Conservation (phyloP, 2,113 vertebrate genomes). For the Dinomys branickii region DNA sequence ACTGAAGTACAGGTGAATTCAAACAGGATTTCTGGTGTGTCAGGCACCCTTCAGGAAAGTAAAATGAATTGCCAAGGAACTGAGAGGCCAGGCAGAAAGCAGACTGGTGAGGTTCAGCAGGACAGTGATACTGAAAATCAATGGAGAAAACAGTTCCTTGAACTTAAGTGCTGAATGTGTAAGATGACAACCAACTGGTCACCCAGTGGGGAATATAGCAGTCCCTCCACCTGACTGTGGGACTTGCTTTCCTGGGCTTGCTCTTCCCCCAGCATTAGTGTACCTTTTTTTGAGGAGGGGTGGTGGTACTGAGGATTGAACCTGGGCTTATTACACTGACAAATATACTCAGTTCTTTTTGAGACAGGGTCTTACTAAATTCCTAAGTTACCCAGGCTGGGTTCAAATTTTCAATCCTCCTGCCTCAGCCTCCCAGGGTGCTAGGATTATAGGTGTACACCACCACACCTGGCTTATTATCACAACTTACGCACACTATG, state of each 20-base stretch:
- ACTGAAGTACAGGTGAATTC: not conserved
- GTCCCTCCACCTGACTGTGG: too few relatives aligned
- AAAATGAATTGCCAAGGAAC: not conserved
- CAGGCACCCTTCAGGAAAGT: too few relatives aligned
- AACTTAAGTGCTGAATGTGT: too few relatives aligned
- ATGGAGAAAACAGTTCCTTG: not conserved
- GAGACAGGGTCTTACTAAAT: not conserved
- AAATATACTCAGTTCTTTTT: not conserved
- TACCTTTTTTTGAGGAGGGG: not conserved
- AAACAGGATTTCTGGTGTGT: not conserved
- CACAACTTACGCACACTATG: not conserved
- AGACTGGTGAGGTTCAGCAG: too few relatives aligned
- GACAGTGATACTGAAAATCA: not conserved
- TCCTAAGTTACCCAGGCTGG: not conserved
- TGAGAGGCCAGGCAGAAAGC: too few relatives aligned
- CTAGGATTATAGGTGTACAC: not conserved
- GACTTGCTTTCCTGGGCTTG: not conserved
- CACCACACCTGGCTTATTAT: not conserved
- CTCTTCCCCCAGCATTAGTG: too few relatives aligned
- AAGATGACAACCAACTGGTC: not conserved
- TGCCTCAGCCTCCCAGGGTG: not conserved
- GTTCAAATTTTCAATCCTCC: not conserved
- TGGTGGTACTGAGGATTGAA: not conserved
- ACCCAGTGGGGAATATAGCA: not conserved
- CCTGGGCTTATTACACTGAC: not conserved